A percentile compares a stretch with the other conserved stretches of the same genome.
These are phyloP conservation scores for Toxotes chatareus DNA, from an alignment of 2,113 vertebrate species.

Conservation along the genomic window DNA sequence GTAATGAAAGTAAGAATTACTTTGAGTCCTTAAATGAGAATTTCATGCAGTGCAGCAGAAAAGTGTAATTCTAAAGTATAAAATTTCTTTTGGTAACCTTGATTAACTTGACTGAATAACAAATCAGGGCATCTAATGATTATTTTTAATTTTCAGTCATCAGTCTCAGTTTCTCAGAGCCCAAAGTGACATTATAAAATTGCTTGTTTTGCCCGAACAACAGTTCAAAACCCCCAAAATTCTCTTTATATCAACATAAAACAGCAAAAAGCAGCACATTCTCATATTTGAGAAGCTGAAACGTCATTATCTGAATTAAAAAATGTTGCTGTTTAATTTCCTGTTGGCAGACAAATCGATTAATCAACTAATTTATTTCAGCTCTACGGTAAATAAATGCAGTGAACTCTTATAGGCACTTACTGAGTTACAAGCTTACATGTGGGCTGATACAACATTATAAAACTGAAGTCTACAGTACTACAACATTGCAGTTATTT, in stretches of 20 bases:
- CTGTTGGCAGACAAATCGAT: neutral
- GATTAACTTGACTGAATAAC: neutral
- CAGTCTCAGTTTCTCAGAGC: neutral
- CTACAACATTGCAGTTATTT: neutral
- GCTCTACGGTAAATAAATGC: neutral
- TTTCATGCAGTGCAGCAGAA: neutral
- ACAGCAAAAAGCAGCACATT: neutral
- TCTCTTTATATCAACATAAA: neutral
- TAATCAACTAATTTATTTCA: neutral
- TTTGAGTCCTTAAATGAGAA: neutral
- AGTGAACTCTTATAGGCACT: neutral
- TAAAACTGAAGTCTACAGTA: neutral
- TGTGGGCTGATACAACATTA: neutral
- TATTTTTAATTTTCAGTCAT: too few species aligned
- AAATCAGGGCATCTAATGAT: too few species aligned
- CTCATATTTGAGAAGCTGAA: neutral
- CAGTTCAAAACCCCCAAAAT: neutral
- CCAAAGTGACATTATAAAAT: neutral
- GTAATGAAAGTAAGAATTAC: neutral
- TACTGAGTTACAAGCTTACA: neutral
- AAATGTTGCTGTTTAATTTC: neutral
- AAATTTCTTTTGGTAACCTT: neutral
- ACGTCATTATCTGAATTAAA: neutral
- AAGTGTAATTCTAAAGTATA: neutral
- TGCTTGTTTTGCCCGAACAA: neutral